A percentile compares a stretch with the other conserved stretches of the same genome.
Evolutionary conservation across 2,113 vertebrate species (phyloP).

Genomic region (Hymenochirus boettgeri): DNA sequence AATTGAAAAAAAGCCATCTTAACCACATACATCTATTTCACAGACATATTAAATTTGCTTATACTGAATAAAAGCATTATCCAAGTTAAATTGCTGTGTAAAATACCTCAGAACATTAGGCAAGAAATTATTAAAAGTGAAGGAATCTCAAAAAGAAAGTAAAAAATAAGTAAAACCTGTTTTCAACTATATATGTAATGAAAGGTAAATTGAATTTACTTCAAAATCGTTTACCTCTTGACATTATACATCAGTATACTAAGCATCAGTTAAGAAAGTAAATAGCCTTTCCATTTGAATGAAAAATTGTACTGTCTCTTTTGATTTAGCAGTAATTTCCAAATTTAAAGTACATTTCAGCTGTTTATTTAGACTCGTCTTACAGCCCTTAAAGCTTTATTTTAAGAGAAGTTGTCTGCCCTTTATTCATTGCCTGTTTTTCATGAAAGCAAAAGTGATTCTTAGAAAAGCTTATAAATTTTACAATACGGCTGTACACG

Average conservation of each 20-base stretch:
- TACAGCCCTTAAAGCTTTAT: slow-evolving; percentile 57
- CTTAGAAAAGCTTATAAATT: too few relatives aligned
- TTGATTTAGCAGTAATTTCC: slow-evolving; percentile 76
- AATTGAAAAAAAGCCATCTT: slow-evolving; percentile 49
- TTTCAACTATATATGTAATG: slow-evolving; percentile 60
- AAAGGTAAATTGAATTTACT: slow-evolving; percentile 78
- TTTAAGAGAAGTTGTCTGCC: slow-evolving; percentile 6
- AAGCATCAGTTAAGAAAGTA: slow-evolving; percentile 61
- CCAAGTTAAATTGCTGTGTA: slow-evolving; percentile 42
- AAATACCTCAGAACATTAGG: slow-evolving; percentile 57
- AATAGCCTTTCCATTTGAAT: slow-evolving; percentile 68
- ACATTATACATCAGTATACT: slow-evolving; percentile 60
- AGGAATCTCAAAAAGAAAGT: slow-evolving; percentile 50
- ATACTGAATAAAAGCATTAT: slow-evolving; percentile 47
- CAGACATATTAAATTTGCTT: slow-evolving; percentile 46
- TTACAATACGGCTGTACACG: too few relatives aligned
- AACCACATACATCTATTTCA: slow-evolving; percentile 44
- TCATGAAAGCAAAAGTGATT: background rate
- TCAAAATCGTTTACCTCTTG: slow-evolving; percentile 74
- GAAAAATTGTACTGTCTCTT: slow-evolving; percentile 82
- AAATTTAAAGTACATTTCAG: slow-evolving; percentile 65
- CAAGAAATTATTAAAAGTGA: slow-evolving; percentile 59
- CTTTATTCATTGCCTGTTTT: slow-evolving; percentile 12
- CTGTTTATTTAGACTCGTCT: slow-evolving; percentile 56
- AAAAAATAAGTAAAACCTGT: slow-evolving; percentile 44